Evolutionary conservation across 2,113 vertebrate genomes (phyloP), one percentile per base, ranked within the genome.

Genomic region (Brienomyrus longianalis): DNA sequence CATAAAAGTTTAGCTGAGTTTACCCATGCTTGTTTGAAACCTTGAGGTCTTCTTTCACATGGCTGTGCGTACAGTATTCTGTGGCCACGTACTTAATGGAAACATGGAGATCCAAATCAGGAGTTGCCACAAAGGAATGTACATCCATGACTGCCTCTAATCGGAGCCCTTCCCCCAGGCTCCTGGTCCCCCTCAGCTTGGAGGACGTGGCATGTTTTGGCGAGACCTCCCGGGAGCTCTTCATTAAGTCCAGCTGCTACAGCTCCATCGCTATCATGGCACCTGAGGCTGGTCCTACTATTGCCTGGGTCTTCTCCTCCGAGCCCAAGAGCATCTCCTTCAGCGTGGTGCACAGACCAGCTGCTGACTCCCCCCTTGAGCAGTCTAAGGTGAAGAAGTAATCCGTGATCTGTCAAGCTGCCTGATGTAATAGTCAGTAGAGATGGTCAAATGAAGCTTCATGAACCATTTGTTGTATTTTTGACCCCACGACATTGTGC

Each of bases 291-390:
- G 98, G 98, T 2, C 94, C 96, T 66, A 97, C 96, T n/a, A 96
- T 99, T 89, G 95, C 94, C 93, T 99, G 98, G 98, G 95, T 96
- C 66, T 99, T 99, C 93, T 98, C 98, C 74, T 99, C 98, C 0
- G 96, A 98, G 51, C 97, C 98, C 88, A 99, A 99, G 93, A 99
- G 98, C 92, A 97, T 99, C 92, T 96, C 97, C 89, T 99, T 99
- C 95, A 97, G 97, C 0, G 96, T 99, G 87, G 97, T 99, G 59
- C 98, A 97, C 94, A 95, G 94, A 88, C 97, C 98, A 91, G 94
- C 94, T 0, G 90, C 95, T 15, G 95, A 97, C 87, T 94, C 95
- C 0, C 95, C 97, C 0, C 93, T 98, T 89, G 97, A 98, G 90
- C 97, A 98, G 88, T 97, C 97, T 90, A 99, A 98, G 96, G 98